A percentile compares a stretch with the other conserved stretches of the same genome.
These are phyloP conservation scores for Struthidea cinerea DNA, from an alignment of 2,113 vertebrate species.

Conservation along the genomic window DNA sequence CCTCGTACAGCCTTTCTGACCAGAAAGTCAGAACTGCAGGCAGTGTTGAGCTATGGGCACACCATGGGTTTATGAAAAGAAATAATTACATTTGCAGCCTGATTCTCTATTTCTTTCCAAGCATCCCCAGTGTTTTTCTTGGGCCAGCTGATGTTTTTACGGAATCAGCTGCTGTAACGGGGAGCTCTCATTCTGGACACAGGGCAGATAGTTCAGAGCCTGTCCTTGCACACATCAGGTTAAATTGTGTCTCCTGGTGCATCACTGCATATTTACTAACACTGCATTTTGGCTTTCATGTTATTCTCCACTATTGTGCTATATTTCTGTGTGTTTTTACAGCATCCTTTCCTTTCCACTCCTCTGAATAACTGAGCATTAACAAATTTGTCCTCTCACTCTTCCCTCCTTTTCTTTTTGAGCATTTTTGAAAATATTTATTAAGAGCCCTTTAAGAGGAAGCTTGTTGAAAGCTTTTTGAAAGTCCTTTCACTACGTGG, in stretches of 20 bases:
- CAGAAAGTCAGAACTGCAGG: neutral
- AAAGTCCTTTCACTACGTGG: neutral
- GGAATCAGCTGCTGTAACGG: neutral
- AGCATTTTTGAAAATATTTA: neutral
- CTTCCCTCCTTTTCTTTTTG: neutral
- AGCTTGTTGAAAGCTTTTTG: neutral
- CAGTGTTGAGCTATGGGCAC: neutral
- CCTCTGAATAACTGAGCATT: neutral
- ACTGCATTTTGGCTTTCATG: neutral
- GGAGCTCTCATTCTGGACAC: neutral
- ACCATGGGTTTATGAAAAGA: neutral
- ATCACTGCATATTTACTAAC: neutral
- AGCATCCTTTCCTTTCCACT: neutral
- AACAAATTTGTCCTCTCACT: neutral
- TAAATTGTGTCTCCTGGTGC: neutral
- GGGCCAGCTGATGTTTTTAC: neutral
- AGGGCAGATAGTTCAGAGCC: neutral
- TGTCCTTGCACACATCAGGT: neutral
- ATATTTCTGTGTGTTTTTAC: neutral
- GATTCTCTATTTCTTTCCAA: neutral
- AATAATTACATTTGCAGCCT: neutral
- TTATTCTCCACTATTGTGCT: neutral
- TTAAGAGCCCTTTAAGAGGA: neutral
- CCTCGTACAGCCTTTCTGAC: neutral
- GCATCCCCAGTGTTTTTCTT: neutral